Conservation (phyloP, 2,888 invertebrate species). For the Ctena decussata region DNA sequence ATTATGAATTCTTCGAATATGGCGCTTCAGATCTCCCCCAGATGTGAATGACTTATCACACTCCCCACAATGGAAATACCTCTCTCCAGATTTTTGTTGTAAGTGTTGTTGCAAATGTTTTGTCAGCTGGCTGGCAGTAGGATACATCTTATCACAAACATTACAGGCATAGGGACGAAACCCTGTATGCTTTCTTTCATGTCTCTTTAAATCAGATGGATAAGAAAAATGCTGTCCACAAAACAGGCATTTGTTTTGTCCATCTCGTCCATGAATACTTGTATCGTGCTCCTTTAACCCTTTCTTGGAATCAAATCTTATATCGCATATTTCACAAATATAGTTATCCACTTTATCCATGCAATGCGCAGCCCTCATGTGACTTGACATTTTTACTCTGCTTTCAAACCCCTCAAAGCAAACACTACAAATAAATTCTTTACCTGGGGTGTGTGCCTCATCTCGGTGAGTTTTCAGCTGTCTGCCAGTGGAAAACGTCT, state of each 20-base stretch:
- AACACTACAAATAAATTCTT: neutral
- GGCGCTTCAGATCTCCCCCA: neutral
- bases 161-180: neutral
- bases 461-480: neutral
- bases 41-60: neutral
- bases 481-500: neutral
- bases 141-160: neutral
- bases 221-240: neutral
- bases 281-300: neutral
- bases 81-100: neutral
- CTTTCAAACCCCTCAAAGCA: neutral
- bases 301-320: neutral
- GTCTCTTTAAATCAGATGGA: neutral
- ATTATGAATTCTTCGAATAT: neutral
- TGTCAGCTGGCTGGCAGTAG: neutral
- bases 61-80: neutral
- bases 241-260: neutral
- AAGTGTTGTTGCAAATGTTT: neutral
- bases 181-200: constrained; percentile 2
- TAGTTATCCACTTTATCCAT: neutral
- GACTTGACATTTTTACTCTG: neutral
- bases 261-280: neutral
- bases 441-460: neutral
- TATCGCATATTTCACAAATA: neutral
- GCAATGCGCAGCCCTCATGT: neutral